Evolutionary conservation across 2,113 vertebrate genomes (phyloP), one percentile per base, ranked within the genome.

Genomic region (Melanerpes aurifrons): DNA sequence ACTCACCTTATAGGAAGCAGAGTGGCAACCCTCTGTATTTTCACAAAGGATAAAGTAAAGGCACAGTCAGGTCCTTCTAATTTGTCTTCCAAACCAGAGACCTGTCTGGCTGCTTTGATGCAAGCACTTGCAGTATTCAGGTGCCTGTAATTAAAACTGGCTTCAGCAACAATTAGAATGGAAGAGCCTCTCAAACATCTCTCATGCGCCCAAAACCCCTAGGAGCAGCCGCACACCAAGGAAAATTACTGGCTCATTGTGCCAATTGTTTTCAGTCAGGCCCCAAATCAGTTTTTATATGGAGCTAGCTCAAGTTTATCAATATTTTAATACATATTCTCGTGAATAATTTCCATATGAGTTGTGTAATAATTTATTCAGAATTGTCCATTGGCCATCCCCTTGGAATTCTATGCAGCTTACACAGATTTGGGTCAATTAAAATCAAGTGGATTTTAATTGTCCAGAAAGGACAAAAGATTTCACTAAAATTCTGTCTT

Each of bases 381-480:
- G 43, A 14, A 43, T 12, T 45, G 37, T 40, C 37, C 43, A 45
- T 45, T 45, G 43, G 14, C 43, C 43, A 45, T 45, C 43, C 43
- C 43, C 43, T 45, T 15, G 43, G 43, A 45, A 45, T 35, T 24
- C 1, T 0, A 26, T 74, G 6, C 31, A 71, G 8, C 13, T 84
- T 87, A 17, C 43, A 61, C 16, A 89, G 31, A 73, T 47, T 89
- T 82, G 9, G 12, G 26, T 76, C 48, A 64, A 24, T 73, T 84
- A 81, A 61, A 90, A 89, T 86, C 63, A 59, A 26, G 5, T 56
- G 21, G 3, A 56, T 7, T 69, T n/a, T n/a, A n/a, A n/a, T n/a
- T n/a, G n/a, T n/a, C n/a, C 62, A 83, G 28, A 71, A 73, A 77
- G 18, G 17, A 85, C 9, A 50, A 64, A 95, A 75, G 16, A 82